phyloP scores from a whole-genome alignment of 2,113 vertebrate genomes.

The Chaetura pelagica region DNA sequence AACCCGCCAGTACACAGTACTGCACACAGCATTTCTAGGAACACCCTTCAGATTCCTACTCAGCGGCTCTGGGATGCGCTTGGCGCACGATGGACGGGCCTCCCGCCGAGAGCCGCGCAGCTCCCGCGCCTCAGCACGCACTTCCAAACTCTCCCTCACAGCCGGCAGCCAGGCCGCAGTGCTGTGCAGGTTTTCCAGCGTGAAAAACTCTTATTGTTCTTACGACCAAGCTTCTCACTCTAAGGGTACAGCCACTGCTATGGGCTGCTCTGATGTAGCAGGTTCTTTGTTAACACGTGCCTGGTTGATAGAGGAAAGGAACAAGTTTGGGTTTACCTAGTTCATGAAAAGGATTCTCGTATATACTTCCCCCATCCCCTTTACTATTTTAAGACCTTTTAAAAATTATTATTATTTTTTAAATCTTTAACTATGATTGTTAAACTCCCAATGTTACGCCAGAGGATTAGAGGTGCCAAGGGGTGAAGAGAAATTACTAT shows the following conservation, averaged over 20 bases:
- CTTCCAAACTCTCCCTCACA: background rate
- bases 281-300: background rate
- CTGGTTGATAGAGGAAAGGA: background rate
- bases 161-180: background rate
- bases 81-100: too few species aligned
- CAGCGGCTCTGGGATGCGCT: background rate
- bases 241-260: background rate
- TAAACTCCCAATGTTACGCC: fast-evolving
- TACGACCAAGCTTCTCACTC: too few species aligned
- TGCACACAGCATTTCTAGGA: background rate
- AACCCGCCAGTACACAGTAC: too few species aligned
- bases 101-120: too few species aligned
- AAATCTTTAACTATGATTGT: background rate
- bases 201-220: background rate
- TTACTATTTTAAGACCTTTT: background rate
- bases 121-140: too few species aligned
- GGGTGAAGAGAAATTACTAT: background rate
- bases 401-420: too few species aligned
- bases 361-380: fast-evolving
- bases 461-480: background rate
- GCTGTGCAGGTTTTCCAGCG: background rate
- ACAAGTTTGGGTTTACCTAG: background rate
- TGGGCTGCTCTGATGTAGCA: background rate
- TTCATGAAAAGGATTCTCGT: background rate
- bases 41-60: background rate